These are phyloP conservation scores for Muscicapa adusta DNA, from an alignment of 2,113 vertebrate species.

Conservation along the genomic window DNA sequence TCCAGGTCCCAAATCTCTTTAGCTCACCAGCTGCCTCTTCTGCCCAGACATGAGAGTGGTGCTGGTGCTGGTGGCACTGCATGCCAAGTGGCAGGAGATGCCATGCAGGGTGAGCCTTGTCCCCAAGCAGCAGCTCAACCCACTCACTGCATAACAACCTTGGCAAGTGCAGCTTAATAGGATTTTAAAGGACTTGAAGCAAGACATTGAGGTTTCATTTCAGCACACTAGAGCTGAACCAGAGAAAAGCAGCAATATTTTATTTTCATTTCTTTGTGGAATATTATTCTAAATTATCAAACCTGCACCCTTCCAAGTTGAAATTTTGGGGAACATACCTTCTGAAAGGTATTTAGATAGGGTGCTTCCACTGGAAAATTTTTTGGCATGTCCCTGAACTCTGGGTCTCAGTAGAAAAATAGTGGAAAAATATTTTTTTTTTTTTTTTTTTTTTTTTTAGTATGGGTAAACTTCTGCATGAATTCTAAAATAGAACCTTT, in stretches of 20 bases:
- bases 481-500: not conserved
- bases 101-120: fast-evolving
- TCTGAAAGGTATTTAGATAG: not conserved
- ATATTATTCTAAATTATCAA: not conserved
- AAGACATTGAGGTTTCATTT: not conserved
- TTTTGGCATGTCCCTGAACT: not conserved
- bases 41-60: fast-evolving
- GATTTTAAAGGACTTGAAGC: not conserved
- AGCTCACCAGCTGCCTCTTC: not conserved
- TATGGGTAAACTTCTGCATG: not conserved
- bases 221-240: not conserved
- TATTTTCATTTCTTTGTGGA: not conserved
- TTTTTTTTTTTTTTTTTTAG: not conserved
- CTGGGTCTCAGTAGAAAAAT: not conserved
- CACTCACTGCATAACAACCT: fast-evolving
- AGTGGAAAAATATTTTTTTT: not conserved
- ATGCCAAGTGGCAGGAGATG: fast-evolving
- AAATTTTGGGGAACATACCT: not conserved
- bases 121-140: fast-evolving
- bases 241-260: not conserved
- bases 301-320: not conserved
- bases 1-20: not conserved
- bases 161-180: not conserved
- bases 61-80: fast-evolving
- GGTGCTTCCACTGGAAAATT: not conserved